Evolutionary conservation across 2,113 vertebrate genomes (phyloP).

Genomic region (Petromus typicus): DNA sequence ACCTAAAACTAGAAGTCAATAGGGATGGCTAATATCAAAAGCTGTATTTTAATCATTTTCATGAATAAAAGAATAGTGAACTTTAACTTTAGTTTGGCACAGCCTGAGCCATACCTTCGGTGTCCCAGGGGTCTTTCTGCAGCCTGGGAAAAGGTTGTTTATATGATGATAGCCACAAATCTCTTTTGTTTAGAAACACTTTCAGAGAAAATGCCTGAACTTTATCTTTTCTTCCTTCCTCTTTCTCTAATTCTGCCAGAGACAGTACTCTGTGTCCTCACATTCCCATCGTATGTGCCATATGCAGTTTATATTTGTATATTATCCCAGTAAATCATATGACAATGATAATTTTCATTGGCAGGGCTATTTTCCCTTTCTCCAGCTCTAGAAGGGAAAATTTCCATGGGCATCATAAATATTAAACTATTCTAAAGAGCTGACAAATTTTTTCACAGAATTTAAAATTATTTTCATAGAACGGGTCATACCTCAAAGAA

Average conservation of each 20-base stretch:
- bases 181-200: slow-evolving; percentile 68
- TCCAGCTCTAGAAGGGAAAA: background rate
- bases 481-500: background rate
- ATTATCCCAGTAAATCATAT: background rate
- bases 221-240: slow-evolving; percentile 11
- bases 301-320: background rate
- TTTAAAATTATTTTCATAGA: background rate
- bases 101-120: background rate
- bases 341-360: background rate
- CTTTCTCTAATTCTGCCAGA: slow-evolving; percentile 38
- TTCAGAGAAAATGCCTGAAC: slow-evolving; percentile 48
- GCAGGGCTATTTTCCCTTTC: background rate
- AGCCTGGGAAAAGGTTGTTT: slow-evolving; percentile 61
- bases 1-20: background rate
- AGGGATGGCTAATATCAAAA: background rate
- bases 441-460: background rate
- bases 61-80: slow-evolving; percentile 31
- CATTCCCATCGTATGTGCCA: background rate
- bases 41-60: slow-evolving; percentile 29
- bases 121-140: slow-evolving; percentile 4
- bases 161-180: slow-evolving; percentile 70
- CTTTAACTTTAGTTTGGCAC: background rate
- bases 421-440: slow-evolving; percentile 36
- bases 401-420: background rate
- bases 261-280: slow-evolving; percentile 23